These are phyloP conservation scores for Oryzias woworae DNA, from an alignment of 2,113 vertebrate species.

Conservation along the genomic window DNA sequence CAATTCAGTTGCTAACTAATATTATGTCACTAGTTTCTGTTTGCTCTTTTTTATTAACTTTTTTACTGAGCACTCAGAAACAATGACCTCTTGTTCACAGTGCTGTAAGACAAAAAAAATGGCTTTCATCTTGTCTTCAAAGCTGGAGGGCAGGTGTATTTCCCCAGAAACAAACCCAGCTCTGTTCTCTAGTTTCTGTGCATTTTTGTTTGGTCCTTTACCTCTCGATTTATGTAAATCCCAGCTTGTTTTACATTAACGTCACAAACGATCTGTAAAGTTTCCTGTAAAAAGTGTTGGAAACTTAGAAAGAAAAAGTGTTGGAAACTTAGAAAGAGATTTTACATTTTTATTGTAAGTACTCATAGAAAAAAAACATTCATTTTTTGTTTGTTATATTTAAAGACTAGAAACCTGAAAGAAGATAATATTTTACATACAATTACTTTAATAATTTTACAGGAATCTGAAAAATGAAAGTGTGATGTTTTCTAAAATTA, in stretches of 20 bases:
- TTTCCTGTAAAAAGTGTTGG: background rate
- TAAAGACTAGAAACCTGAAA: too few relatives aligned
- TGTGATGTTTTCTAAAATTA: constrained; percentile 24
- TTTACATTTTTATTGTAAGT: background rate
- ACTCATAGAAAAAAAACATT: background rate
- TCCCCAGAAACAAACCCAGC: constrained; percentile 31
- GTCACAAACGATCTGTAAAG: too few relatives aligned
- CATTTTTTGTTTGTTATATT: background rate
- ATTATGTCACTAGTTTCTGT: background rate
- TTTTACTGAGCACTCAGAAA: background rate
- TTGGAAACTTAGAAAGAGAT: background rate
- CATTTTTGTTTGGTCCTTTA: constrained; percentile 6
- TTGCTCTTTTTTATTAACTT: background rate
- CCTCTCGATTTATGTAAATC: background rate
- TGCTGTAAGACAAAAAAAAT: constrained; percentile 54
- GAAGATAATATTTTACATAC: background rate
- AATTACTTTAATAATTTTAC: constrained; percentile 12
- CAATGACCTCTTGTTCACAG: constrained; percentile 53
- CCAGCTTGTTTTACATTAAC: too few relatives aligned
- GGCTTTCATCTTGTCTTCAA: constrained; percentile 79
- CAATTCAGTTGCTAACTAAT: background rate
- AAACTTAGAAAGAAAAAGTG: background rate
- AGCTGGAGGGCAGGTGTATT: constrained; percentile 72
- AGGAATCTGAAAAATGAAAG: constrained; percentile 17
- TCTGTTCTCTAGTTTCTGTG: constrained; percentile 20